Percentiles rank a stretch among this genome's conserved stretches.
Evolutionary conservation across 2,888 invertebrate genomes (phyloP).

Genomic region (Sphaeridia pumilis): DNA sequence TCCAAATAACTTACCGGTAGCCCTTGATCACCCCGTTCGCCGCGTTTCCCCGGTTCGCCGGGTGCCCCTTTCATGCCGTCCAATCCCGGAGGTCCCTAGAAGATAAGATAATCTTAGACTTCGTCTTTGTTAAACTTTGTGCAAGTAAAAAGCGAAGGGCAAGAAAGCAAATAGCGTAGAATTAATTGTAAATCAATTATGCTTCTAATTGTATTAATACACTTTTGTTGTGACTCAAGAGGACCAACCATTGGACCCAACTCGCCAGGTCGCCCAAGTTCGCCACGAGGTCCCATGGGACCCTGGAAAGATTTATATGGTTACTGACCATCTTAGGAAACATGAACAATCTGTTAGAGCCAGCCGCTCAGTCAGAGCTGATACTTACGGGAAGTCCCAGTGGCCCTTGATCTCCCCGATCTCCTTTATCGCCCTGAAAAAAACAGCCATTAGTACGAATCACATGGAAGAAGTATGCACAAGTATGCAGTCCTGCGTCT

Average conservation of each 20-base stretch:
- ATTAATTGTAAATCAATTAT: no score
- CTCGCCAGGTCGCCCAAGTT: slow-evolving; percentile 58
- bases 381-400: slow-evolving; percentile 88
- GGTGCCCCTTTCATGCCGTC: slow-evolving; percentile 95
- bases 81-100: slow-evolving; percentile 80
- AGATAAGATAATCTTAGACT: slow-evolving; percentile 2
- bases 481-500: slow-evolving; percentile 11
- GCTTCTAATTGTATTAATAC: no score
- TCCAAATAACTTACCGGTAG: slow-evolving; percentile 71
- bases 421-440: slow-evolving; percentile 63
- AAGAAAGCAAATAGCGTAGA: no score
- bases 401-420: slow-evolving; percentile 76
- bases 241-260: slow-evolving; percentile 63
- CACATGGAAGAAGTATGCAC: background rate
- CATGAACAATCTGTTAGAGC: background rate
- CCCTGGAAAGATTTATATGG: slow-evolving; percentile 45
- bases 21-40: slow-evolving; percentile 77
- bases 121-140: no score
- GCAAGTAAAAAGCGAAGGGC: no score
- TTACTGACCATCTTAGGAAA: background rate
- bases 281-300: slow-evolving; percentile 68
- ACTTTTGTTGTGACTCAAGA: no score
- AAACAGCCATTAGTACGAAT: background rate
- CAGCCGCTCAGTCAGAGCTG: background rate
- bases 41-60: slow-evolving; percentile 83